Conservation (phyloP, 2,888 invertebrate genomes). For the Metellina segmentata region DNA sequence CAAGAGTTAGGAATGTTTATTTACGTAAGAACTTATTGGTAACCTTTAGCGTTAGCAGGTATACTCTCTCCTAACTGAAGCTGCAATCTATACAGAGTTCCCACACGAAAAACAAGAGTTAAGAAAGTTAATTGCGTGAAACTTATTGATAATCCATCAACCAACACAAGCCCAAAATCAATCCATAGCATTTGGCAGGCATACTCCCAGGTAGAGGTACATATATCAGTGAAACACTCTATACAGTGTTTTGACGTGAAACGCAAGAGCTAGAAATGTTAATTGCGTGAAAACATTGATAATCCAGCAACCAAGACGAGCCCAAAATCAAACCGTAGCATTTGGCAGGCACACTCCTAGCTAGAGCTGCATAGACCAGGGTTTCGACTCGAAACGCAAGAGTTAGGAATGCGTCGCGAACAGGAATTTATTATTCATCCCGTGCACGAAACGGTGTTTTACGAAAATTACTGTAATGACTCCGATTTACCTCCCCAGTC, state of each 20-base stretch:
- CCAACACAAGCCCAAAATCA: no score
- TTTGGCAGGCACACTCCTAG: background rate
- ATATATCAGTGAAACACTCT: background rate
- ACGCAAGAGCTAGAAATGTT: background rate
- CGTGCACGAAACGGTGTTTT: slow-evolving; percentile 35
- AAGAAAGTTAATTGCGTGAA: no score
- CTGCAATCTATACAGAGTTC: no score
- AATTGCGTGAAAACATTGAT: background rate
- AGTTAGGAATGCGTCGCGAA: slow-evolving; percentile 15
- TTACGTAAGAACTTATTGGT: no score
- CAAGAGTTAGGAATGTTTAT: no score
- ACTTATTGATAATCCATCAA: no score
- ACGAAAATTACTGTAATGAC: slow-evolving; percentile 60
- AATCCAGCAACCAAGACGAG: background rate
- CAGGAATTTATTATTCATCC: slow-evolving; percentile 60
- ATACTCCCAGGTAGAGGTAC: no score
- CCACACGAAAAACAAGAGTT: no score
- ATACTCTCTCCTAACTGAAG: no score
- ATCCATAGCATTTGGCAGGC: no score
- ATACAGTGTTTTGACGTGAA: background rate
- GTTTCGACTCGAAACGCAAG: background rate
- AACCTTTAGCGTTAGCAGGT: no score
- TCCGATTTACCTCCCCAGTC: slow-evolving; percentile 47
- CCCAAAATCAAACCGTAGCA: background rate
- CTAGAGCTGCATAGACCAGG: background rate